Conservation (phyloP, 2,797 vertebrate species). For the Naso thynnoides region DNA sequence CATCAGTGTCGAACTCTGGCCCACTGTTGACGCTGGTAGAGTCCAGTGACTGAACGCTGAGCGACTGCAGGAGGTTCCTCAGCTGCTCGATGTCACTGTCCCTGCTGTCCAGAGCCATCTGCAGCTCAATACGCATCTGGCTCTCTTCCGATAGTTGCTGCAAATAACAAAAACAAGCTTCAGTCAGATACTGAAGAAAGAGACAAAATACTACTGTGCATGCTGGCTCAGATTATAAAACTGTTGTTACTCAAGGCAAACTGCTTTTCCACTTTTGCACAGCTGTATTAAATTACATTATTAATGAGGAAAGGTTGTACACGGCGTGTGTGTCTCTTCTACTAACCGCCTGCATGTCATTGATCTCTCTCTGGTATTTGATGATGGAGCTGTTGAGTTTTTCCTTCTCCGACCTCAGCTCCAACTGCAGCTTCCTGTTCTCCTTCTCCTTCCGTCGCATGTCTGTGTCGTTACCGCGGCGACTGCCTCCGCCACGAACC, state of each 20-base stretch:
- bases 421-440: conserved; percentile 97
- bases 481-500: conserved; percentile 88
- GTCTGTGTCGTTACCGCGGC: conserved; percentile 96
- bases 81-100: conserved; percentile 99
- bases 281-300: neutral
- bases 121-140: conserved; percentile 95
- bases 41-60: conserved; percentile 93
- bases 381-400: conserved; percentile 97
- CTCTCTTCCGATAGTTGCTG: conserved; percentile 98
- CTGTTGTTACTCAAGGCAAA: neutral
- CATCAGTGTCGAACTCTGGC: conserved; percentile 92
- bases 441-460: conserved; percentile 97
- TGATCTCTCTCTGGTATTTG: conserved; percentile 98
- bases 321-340: neutral
- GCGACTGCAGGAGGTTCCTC: conserved; percentile 90
- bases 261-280: neutral
- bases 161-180: conserved; percentile 9
- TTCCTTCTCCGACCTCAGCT: conserved; percentile 95
- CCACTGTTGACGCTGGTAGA: conserved; percentile 94
- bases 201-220: neutral
- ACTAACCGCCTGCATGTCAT: conserved; percentile 97
- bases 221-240: neutral
- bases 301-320: neutral
- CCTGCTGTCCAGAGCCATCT: conserved; percentile 99
- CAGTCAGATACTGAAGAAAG: neutral